phyloP scores from a whole-genome alignment of 2,797 vertebrate species.

The Carcharodon carcharias region DNA sequence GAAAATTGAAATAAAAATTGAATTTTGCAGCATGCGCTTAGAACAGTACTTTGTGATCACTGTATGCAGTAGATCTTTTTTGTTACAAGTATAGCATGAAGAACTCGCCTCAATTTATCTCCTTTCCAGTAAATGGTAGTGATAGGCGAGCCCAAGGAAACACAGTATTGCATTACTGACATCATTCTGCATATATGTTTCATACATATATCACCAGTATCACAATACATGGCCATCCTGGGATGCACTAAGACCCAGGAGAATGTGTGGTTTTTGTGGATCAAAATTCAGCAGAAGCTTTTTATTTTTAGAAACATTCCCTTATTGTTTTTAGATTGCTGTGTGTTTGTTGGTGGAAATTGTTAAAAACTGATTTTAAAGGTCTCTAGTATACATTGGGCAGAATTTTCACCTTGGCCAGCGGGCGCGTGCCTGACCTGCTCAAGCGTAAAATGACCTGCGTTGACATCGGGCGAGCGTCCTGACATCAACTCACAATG shows the following conservation, averaged over 20 bases:
- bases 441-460: too few species aligned
- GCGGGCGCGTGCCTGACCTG: too few species aligned
- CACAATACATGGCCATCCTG: neutral
- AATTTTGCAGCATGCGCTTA: neutral
- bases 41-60: neutral
- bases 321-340: neutral
- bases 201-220: neutral
- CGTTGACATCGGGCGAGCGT: too few species aligned
- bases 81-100: neutral
- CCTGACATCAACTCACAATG: too few species aligned
- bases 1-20: neutral
- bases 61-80: neutral
- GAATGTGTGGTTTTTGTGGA: neutral
- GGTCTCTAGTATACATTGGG: neutral
- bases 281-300: neutral
- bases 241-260: neutral
- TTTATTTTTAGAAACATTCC: neutral
- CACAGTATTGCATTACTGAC: neutral
- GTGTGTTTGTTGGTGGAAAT: neutral
- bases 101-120: neutral
- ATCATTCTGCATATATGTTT: neutral
- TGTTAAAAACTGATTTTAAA: neutral
- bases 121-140: neutral
- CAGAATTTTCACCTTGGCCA: too few species aligned
- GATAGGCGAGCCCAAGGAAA: neutral